Conservation (phyloP, 2,797 vertebrate genomes). For the Pitangus sulphuratus region DNA sequence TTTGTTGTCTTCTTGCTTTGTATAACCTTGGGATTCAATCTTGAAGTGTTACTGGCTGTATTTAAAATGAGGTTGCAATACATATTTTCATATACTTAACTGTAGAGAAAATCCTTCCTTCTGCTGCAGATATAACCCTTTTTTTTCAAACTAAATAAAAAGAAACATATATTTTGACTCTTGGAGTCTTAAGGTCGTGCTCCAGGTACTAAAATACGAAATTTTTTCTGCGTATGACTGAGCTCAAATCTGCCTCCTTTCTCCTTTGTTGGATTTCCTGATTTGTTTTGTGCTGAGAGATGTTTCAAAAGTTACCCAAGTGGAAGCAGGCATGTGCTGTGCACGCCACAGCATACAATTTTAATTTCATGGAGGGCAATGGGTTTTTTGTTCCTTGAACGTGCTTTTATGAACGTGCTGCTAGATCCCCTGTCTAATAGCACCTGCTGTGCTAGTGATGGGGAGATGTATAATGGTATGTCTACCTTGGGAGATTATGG, state of each 20-base stretch:
- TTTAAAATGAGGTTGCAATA: background rate
- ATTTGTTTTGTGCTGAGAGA: background rate
- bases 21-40: background rate
- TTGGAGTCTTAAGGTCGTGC: background rate
- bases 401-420: conserved; percentile 45
- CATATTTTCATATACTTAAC: background rate
- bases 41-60: background rate
- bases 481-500: conserved; percentile 52
- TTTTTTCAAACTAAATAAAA: background rate
- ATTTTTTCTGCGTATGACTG: background rate
- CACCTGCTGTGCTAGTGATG: conserved; percentile 53
- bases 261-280: background rate
- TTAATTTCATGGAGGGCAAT: conserved; percentile 43
- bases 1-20: background rate
- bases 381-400: conserved; percentile 20
- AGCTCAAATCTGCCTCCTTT: background rate
- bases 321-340: conserved; percentile 36
- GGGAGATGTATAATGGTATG: conserved; percentile 35
- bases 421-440: conserved; percentile 33
- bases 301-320: background rate
- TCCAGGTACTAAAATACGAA: background rate
- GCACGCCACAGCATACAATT: background rate
- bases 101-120: background rate
- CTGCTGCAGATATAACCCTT: background rate
- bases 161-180: background rate